Conservation (phyloP, 2,888 invertebrate species). For the Steromphala cineraria region DNA sequence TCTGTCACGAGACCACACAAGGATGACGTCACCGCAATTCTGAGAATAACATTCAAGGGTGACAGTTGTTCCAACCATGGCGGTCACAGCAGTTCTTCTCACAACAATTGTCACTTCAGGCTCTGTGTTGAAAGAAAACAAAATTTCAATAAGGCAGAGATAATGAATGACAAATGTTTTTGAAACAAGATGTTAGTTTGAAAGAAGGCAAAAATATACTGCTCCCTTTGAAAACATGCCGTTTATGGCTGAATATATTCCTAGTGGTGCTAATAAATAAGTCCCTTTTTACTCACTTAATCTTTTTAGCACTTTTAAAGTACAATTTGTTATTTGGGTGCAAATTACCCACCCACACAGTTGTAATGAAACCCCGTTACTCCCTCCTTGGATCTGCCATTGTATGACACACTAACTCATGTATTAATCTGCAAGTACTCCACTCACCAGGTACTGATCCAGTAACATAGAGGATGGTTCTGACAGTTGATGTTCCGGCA, state of each 20-base stretch:
- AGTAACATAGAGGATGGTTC: slow-evolving; percentile 83
- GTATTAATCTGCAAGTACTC: background rate
- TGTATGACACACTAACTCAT: background rate
- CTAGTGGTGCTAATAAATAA: too few species aligned
- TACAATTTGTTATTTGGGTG: too few species aligned
- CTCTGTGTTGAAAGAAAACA: background rate
- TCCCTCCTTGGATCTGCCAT: too few species aligned
- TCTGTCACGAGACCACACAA: slow-evolving; percentile 64
- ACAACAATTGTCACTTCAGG: slow-evolving; percentile 54
- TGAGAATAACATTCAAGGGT: slow-evolving; percentile 76
- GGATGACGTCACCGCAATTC: slow-evolving; percentile 43
- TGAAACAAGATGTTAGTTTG: too few species aligned
- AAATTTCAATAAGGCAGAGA: background rate
- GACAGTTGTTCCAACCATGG: slow-evolving; percentile 78
- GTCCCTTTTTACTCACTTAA: too few species aligned
- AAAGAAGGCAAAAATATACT: too few species aligned
- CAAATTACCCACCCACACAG: too few species aligned
- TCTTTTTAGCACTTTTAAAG: too few species aligned
- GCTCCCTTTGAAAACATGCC: too few species aligned
- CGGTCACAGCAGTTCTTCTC: slow-evolving; percentile 52
- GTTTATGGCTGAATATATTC: too few species aligned
- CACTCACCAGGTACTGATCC: slow-evolving; percentile 46
- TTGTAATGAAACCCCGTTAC: too few species aligned
- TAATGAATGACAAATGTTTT: background rate
- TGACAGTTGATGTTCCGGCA: slow-evolving; percentile 81